Conservation (phyloP, 2,888 invertebrate species). For the Aphrophora alni region DNA sequence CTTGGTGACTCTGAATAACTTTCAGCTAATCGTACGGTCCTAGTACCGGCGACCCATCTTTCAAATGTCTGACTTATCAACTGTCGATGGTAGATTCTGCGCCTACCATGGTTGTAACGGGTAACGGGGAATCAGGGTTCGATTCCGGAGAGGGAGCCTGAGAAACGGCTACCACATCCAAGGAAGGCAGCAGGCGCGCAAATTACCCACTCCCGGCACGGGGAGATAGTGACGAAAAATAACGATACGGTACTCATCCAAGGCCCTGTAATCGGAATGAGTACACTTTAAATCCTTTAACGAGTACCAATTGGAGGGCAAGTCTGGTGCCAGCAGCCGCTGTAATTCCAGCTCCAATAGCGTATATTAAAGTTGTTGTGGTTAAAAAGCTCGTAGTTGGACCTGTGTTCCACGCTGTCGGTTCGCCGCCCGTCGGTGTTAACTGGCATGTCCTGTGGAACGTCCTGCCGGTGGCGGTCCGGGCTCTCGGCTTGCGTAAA, state of each 20-base stretch:
- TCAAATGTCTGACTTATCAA: no score
- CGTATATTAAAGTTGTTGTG: no score
- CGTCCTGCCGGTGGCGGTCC: slow-evolving; percentile 48
- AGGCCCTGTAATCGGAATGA: slow-evolving; percentile 66
- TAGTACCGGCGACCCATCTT: slow-evolving; percentile 67
- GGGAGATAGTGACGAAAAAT: slow-evolving; percentile 72
- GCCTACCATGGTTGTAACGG: no score
- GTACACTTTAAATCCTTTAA: no score
- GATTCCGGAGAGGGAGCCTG: no score
- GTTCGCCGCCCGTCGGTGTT: slow-evolving; percentile 58
- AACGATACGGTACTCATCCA: slow-evolving; percentile 65
- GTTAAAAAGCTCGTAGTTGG: slow-evolving; percentile 65
- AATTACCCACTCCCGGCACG: slow-evolving; percentile 68
- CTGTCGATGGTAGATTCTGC: no score
- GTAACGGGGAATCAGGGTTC: slow-evolving; percentile 77
- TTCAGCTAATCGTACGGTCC: slow-evolving; percentile 66
- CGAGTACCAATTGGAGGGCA: slow-evolving; percentile 69
- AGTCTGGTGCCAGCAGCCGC: slow-evolving; percentile 75
- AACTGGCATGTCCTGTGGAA: slow-evolving; percentile 47
- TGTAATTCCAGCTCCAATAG: no score
- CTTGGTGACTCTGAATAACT: no score
- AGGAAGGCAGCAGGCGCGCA: slow-evolving; percentile 74
- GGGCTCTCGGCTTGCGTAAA: slow-evolving; percentile 57
- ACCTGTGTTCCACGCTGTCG: slow-evolving; percentile 60
- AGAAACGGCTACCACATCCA: no score